Conservation (phyloP, 37 sponge, comb jelly and placozoan genomes). For the Aphrocallistes beatrix region DNA sequence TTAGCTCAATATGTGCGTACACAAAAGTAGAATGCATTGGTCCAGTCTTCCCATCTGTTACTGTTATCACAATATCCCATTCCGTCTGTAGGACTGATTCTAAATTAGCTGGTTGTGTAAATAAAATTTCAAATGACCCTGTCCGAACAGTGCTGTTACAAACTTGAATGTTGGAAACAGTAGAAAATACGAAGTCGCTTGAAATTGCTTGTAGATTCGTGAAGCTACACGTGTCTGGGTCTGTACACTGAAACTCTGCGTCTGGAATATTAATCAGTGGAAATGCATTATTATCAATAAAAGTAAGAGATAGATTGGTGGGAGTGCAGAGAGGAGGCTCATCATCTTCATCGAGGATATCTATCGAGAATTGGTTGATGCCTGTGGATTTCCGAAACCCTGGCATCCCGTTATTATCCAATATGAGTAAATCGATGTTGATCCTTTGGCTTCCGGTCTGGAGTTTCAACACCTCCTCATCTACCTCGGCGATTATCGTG, state of each 20-base stretch:
- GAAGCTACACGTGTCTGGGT: not conserved
- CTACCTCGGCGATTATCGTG: not conserved
- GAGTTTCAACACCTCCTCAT: not conserved
- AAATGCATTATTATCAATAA: not conserved
- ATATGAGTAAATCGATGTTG: not conserved
- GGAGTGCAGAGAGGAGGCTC: not conserved
- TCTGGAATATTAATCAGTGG: not conserved
- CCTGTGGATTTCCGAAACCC: not conserved
- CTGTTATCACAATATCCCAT: not conserved
- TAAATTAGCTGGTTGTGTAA: not conserved
- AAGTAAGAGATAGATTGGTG: not conserved
- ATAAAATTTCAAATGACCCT: not conserved
- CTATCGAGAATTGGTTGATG: not conserved
- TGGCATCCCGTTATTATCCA: not conserved
- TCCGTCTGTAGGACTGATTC: not conserved
- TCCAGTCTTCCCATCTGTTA: not conserved
- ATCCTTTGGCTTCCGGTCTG: not conserved
- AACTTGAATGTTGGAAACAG: not conserved
- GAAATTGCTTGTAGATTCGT: not conserved
- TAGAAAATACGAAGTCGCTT: not conserved
- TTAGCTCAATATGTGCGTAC: not conserved
- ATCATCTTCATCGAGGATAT: not conserved
- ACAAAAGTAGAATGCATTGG: not conserved
- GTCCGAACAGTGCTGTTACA: not conserved
- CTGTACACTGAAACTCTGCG: not conserved